A percentile compares a stretch with the other conserved stretches of the same genome.
Conservation (phyloP, 2,888 invertebrate species). For the Myopa tessellatipennis region DNA sequence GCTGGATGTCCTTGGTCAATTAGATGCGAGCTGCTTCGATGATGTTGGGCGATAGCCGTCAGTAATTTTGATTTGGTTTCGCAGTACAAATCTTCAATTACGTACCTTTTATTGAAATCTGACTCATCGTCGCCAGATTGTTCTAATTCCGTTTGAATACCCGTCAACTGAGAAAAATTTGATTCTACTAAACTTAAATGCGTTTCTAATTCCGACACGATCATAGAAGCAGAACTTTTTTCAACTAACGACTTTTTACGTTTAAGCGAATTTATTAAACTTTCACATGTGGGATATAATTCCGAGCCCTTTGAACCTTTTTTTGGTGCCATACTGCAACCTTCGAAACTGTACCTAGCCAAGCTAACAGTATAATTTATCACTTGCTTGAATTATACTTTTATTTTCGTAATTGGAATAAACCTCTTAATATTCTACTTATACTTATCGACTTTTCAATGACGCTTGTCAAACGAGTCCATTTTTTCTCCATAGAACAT, state of each 20-base stretch:
- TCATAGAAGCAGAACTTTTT: slow-evolving; percentile 23
- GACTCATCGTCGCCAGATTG: slow-evolving; percentile 16
- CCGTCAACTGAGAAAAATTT: too few species aligned
- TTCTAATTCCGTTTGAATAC: neutral
- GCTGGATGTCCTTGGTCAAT: neutral
- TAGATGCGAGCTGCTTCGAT: neutral
- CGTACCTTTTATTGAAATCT: slow-evolving; percentile 27
- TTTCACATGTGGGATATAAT: slow-evolving; percentile 11
- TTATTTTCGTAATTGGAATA: too few species aligned
- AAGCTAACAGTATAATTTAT: too few species aligned
- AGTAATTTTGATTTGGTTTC: slow-evolving; percentile 32
- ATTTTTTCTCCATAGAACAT: neutral
- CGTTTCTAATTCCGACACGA: slow-evolving; percentile 21
- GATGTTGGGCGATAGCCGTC: slow-evolving; percentile 1
- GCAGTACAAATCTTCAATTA: slow-evolving; percentile 32
- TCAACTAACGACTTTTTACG: slow-evolving; percentile 3
- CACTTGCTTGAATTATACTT: too few species aligned
- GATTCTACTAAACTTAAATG: neutral
- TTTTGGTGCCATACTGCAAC: neutral
- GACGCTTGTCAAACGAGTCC: neutral
- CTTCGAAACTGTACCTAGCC: too few species aligned
- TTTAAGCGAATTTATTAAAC: slow-evolving; percentile 27
- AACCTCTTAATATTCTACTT: neutral
- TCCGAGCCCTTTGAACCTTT: slow-evolving; percentile 6
- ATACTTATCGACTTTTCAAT: neutral